These are phyloP conservation scores for Glossosoma conforme DNA, from an alignment of 1,140 invertebrate genomes.

Conservation along the genomic window DNA sequence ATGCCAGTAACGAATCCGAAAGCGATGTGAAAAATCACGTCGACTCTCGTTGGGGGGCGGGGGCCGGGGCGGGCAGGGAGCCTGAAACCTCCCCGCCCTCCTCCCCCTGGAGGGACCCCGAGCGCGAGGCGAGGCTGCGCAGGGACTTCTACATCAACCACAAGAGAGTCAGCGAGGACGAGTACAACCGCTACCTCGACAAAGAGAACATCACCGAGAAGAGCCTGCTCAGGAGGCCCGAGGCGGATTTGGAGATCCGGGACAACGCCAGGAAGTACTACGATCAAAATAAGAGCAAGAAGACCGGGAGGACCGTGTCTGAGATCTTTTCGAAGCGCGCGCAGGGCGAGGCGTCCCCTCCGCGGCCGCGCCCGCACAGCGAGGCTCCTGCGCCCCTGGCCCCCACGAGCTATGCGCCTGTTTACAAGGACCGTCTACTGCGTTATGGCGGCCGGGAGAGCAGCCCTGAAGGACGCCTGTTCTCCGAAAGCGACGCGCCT, in stretches of 20 bases:
- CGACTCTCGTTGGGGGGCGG: conserved; percentile 41
- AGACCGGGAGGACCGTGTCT: conserved; percentile 36
- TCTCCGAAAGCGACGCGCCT: background rate
- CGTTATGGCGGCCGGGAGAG: too few relatives aligned
- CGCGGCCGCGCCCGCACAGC: background rate
- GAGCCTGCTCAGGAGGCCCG: conserved; percentile 33
- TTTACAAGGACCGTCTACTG: conserved; percentile 11
- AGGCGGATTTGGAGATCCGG: conserved; percentile 36
- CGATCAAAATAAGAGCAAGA: conserved; percentile 41
- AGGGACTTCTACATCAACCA: conserved; percentile 46
- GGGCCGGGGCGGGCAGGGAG: conserved; percentile 39
- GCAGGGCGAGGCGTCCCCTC: conserved; percentile 3
- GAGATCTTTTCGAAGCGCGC: conserved; percentile 41
- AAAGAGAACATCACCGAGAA: conserved; percentile 33
- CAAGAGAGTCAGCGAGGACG: conserved; percentile 41
- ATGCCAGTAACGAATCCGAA: background rate
- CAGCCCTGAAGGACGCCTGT: too few relatives aligned
- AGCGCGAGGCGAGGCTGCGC: conserved; percentile 40
- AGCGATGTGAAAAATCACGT: conserved; percentile 1
- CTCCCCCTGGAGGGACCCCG: conserved; percentile 43
- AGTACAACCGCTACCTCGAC: conserved; percentile 39
- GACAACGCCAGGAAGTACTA: conserved; percentile 35
- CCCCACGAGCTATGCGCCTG: conserved; percentile 10
- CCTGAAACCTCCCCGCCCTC: too few relatives aligned
- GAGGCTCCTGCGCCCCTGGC: conserved; percentile 5